Percentiles rank a stretch among this genome's conserved stretches.
phyloP scores from a whole-genome alignment of 2,113 vertebrate species.

The Saguinus midas region DNA sequence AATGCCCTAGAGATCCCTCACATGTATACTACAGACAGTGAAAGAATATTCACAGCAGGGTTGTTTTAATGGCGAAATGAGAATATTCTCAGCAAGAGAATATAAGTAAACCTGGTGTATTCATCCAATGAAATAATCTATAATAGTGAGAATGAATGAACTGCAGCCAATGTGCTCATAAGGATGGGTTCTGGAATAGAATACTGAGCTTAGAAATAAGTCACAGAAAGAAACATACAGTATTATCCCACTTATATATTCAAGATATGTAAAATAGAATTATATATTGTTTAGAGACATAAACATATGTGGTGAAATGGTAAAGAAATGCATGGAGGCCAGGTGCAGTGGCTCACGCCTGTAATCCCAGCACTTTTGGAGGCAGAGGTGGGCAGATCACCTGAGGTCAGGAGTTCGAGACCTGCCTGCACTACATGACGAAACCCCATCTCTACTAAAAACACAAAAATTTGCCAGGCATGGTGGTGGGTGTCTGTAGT shows the following conservation, averaged over 20 bases:
- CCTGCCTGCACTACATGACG: no score
- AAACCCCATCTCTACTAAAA: no score
- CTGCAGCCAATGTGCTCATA: rapidly evolving
- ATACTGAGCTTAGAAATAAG: neutral
- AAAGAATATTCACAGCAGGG: neutral
- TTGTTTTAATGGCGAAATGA: neutral
- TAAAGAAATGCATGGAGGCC: neutral
- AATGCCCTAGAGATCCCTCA: neutral
- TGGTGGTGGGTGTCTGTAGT: no score
- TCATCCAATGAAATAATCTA: neutral
- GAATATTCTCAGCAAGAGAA: neutral
- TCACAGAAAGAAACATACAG: neutral
- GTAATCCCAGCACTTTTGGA: no score
- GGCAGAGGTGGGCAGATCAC: no score
- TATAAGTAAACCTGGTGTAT: neutral
- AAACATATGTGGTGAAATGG: neutral
- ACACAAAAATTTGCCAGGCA: no score
- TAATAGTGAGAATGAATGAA: neutral
- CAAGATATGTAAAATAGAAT: neutral
- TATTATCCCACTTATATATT: rapidly evolving
- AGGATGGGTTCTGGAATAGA: neutral
- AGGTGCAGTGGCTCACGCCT: no score
- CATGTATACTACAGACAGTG: rapidly evolving
- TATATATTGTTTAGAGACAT: neutral
- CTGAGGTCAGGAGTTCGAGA: no score